Evolutionary conservation across 2,113 vertebrate species (phyloP), one percentile per base, ranked within the genome.

Genomic region (Chelonoidis abingdonii): DNA sequence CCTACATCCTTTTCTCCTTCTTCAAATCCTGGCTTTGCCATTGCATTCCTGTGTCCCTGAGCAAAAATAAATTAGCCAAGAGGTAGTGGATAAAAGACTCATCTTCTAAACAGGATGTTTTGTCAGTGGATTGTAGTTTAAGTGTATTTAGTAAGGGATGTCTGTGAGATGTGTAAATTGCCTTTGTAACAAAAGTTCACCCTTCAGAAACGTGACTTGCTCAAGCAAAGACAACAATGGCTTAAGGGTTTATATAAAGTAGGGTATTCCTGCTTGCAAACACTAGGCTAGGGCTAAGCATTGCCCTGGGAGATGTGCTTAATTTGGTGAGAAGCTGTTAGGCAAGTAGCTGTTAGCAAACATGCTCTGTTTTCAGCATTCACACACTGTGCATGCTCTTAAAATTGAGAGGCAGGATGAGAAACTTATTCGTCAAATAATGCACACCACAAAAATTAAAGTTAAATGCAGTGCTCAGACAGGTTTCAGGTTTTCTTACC

Each of bases 1-100:
- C 35, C 83, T 56, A 16, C 57, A 78, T 93, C 22, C 82, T 84
- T 89, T 93, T 82, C 44, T 75, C 25, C 72, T 87, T 27, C 84
- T 86, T 54, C 31, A 84, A 97, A 94, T 88, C 93, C 57, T 79
- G 52, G 47, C 89, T 93, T 95, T 97, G 80, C 84, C 59, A 31
- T 4, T 24, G 35, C 87, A 93, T 91, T 86, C 50, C 50, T 89
- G 12, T n/a, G 31, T 57, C 31, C 93, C 47, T 31, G 31, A 16
- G 79, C 82, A 92, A 87, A 90, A 57, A 52, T 49, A 86, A 97
- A 83, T 5, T 86, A 90, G 7, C 54, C 10, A 41, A 89, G 81
- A 95, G 83, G 47, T 59, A 47, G 89, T 1, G 12, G 90, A 57
- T 92, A 78, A 88, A 88, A 87, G 93, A n/a, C 57, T 6, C 12